A percentile compares a stretch with the other conserved stretches of the same genome.
Evolutionary conservation across 2,797 vertebrate genomes (phyloP).

Genomic region (Sebastes oblongus): DNA sequence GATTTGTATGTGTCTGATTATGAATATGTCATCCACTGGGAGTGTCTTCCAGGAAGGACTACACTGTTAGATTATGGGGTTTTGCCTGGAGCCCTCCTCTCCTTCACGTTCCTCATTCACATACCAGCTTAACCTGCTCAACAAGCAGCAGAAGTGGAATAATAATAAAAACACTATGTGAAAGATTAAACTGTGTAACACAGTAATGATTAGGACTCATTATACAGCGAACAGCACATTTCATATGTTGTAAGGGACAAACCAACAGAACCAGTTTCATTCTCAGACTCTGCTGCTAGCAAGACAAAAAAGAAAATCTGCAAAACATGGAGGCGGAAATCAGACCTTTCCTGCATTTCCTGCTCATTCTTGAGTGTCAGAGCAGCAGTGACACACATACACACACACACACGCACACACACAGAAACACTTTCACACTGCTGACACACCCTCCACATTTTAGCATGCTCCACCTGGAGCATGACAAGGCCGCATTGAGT

Average conservation of each 20-base stretch:
- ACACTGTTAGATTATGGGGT: neutral
- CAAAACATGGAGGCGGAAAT: neutral
- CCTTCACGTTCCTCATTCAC: neutral
- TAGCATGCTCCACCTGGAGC: constrained; percentile 2
- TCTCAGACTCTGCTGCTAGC: neutral
- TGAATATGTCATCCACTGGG: neutral
- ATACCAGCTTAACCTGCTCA: neutral
- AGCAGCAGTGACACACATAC: neutral
- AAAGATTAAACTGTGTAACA: neutral
- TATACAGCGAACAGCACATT: neutral
- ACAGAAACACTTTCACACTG: neutral
- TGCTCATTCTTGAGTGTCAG: neutral
- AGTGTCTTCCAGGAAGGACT: neutral
- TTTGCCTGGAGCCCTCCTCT: neutral
- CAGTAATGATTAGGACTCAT: neutral
- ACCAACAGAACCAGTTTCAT: neutral
- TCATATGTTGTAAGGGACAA: neutral
- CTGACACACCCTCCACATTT: constrained; percentile 38
- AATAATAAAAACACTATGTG: neutral
- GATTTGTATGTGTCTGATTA: neutral
- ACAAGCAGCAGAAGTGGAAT: neutral
- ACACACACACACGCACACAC: neutral
- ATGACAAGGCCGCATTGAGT: constrained; percentile 22
- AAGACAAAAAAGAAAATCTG: neutral
- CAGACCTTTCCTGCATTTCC: neutral